Conservation (phyloP, 2,888 invertebrate species). For the Pocota personata region DNA sequence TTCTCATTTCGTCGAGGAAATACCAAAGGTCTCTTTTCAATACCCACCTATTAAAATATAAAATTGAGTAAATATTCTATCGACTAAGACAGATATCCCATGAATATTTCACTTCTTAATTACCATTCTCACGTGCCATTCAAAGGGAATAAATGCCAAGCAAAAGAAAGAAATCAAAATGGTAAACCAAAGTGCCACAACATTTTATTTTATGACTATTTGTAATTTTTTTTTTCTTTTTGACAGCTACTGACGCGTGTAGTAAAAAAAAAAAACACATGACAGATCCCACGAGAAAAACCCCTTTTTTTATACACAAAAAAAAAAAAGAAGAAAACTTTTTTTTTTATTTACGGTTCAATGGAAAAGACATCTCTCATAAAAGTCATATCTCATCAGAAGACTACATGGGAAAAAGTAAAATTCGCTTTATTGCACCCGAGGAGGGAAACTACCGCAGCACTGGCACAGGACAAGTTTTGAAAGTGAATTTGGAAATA, state of each 20-base stretch:
- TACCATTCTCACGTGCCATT: conserved; percentile 11
- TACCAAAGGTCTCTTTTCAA: not conserved
- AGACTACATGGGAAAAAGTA: not conserved
- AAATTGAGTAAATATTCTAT: not conserved
- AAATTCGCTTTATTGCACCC: conserved; percentile 27
- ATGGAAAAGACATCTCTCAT: conserved; percentile 28
- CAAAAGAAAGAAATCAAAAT: not conserved
- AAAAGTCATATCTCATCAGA: conserved; percentile 23
- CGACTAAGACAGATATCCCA: not conserved
- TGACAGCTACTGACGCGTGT: not conserved
- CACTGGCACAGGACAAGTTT: conserved; percentile 27
- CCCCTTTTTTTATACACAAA: not conserved
- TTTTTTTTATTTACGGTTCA: conserved; percentile 22
- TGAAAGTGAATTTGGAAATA: conserved; percentile 54
- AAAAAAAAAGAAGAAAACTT: conserved; percentile 7
- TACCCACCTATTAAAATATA: not conserved
- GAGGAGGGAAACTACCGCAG: not conserved
- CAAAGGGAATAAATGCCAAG: not conserved
- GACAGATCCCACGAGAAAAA: not conserved
- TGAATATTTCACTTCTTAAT: not conserved
- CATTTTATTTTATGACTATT: not conserved
- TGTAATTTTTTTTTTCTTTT: not conserved
- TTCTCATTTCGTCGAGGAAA: no score
- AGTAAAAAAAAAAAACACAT: not conserved
- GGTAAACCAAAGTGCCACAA: not conserved